Conservation (phyloP, 2,888 invertebrate species). For the Synanthedon formicaeformis region DNA sequence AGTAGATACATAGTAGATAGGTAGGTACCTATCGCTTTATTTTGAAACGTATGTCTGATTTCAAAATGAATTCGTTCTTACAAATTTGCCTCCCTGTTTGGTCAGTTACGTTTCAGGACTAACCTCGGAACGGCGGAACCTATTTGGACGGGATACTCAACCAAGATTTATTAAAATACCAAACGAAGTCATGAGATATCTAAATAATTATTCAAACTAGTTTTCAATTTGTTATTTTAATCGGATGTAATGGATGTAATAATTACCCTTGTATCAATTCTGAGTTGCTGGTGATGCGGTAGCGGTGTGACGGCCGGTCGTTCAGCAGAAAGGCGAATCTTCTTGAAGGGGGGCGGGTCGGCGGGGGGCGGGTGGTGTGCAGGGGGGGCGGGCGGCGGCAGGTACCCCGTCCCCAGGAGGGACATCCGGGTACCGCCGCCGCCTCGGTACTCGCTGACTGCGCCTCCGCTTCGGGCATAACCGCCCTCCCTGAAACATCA, state of each 20-base stretch:
- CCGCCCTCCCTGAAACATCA: conserved; percentile 45
- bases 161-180: too few species aligned
- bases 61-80: too few species aligned
- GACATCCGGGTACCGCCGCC: conserved; percentile 68
- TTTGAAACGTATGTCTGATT: too few species aligned
- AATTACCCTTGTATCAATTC: conserved; percentile 75
- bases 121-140: too few species aligned
- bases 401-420: conserved; percentile 73
- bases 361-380: conserved; percentile 58
- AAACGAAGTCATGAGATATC: too few species aligned
- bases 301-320: conserved; percentile 41
- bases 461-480: conserved; percentile 52
- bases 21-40: too few species aligned
- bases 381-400: conserved; percentile 59
- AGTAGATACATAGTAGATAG: too few species aligned
- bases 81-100: too few species aligned
- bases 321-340: conserved; percentile 73
- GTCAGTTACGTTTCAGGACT: neutral
- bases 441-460: conserved; percentile 45
- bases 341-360: conserved; percentile 75
- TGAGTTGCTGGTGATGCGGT: conserved; percentile 68
- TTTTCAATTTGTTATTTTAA: too few species aligned
- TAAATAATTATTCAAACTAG: too few species aligned
- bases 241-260: too few species aligned
- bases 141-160: neutral